Evolutionary conservation across 1,140 invertebrate species (phyloP), one percentile per base, ranked within the genome.

Genomic region (Eriocheir sinensis): DNA sequence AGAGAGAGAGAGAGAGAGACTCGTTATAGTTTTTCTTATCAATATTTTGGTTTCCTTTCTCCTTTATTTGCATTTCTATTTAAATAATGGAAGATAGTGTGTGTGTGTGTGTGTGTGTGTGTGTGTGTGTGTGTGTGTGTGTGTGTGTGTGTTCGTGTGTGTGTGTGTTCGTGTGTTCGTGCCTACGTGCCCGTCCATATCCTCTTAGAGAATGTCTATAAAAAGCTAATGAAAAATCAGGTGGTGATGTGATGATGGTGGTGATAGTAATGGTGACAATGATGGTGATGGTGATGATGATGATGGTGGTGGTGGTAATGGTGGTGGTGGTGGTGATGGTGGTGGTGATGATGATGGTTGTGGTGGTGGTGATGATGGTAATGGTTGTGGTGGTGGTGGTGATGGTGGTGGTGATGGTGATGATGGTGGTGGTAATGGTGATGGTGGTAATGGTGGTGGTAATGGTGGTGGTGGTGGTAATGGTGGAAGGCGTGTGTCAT

Each of bases 101-200:
- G 53, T 72, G 53, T 72, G 53, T 72, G 53, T 72, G 53, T 72
- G 53, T 72, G 53, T 72, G 53, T 72, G 53, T 72, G 53, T 72
- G 53, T 72, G 53, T 72, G 53, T n/a, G n/a, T n/a, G n/a, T n/a
- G n/a, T n/a, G n/a, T n/a, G n/a, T n/a, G n/a, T n/a, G n/a, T n/a
- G n/a, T n/a, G n/a, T n/a, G n/a, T n/a, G n/a, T n/a, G n/a, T n/a
- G n/a, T n/a, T n/a, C n/a, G n/a, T n/a, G n/a, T n/a, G n/a, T n/a
- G n/a, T n/a, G n/a, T n/a, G n/a, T n/a, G n/a, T n/a, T n/a, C n/a
- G n/a, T n/a, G n/a, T n/a, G n/a, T n/a, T n/a, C n/a, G n/a, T n/a
- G n/a, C n/a, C n/a, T n/a, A n/a, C n/a, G n/a, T n/a, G n/a, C n/a
- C n/a, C n/a, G n/a, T n/a, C n/a, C n/a, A n/a, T n/a, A n/a, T n/a